Percentiles rank a stretch among this genome's conserved stretches.
phyloP scores from a whole-genome alignment of 2,113 vertebrate species.

The Myodes glareolus region DNA sequence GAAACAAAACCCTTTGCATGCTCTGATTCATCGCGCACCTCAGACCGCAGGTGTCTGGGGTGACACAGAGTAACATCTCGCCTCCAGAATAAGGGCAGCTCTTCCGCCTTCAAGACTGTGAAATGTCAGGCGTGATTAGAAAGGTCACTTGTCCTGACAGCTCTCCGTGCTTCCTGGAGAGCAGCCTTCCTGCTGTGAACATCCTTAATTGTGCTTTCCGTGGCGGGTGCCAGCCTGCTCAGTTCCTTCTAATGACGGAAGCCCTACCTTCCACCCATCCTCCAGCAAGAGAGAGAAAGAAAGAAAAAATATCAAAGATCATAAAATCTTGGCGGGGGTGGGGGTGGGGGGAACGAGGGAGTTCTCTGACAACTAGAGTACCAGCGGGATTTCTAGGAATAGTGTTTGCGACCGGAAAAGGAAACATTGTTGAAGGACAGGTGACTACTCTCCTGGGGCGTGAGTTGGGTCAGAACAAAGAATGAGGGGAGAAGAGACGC shows the following conservation, averaged over 20 bases:
- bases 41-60: constrained; percentile 68
- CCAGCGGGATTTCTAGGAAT: constrained; percentile 45
- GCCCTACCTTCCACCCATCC: background rate
- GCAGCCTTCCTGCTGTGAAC: constrained; percentile 69
- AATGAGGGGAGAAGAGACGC: background rate
- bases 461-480: background rate
- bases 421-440: background rate
- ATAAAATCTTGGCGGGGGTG: background rate
- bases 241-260: background rate
- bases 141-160: constrained; percentile 80
- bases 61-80: constrained; percentile 15
- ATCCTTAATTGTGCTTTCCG: constrained; percentile 64
- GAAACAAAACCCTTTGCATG: constrained; percentile 54
- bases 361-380: background rate
- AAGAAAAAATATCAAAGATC: background rate
- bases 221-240: background rate
- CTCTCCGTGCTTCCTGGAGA: constrained; percentile 56
- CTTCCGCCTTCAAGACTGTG: constrained; percentile 62
- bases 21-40: constrained; percentile 44
- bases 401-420: background rate
- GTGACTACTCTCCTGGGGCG: background rate
- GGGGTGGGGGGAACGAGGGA: background rate
- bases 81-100: constrained; percentile 68
- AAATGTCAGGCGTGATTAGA: constrained; percentile 81
- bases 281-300: accelerated